Evolutionary conservation across 1,140 invertebrate genomes (phyloP).

Genomic region (Diabrotica undecimpunctata): DNA sequence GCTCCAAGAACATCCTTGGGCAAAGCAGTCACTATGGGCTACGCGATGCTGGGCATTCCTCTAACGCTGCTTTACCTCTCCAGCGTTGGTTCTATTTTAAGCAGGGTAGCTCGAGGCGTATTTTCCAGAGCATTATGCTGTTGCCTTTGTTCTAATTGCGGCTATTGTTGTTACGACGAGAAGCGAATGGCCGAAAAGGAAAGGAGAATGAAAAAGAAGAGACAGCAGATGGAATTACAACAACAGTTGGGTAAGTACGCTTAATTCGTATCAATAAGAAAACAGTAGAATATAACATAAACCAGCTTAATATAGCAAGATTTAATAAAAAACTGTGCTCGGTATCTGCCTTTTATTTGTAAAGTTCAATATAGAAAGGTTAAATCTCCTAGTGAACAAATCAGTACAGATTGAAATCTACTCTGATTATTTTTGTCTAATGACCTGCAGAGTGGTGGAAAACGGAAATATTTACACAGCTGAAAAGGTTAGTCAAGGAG

Average conservation of each 20-base stretch:
- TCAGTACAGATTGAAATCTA: no score
- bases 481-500: no score
- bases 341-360: no score
- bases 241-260: conserved; percentile 54
- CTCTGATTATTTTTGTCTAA: no score
- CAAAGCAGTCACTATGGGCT: conserved; percentile 81
- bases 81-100: conserved; percentile 77
- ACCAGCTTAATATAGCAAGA: no score
- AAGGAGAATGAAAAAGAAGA: conserved; percentile 68
- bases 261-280: background rate
- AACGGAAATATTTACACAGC: no score
- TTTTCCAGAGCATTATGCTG: conserved; percentile 80
- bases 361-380: no score
- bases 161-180: conserved; percentile 82
- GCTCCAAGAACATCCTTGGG: conserved; percentile 76
- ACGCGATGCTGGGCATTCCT: conserved; percentile 87
- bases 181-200: conserved; percentile 75
- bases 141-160: conserved; percentile 79
- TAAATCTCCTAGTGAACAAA: no score
- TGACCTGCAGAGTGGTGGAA: no score
- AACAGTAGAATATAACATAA: no score
- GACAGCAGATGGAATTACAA: conserved; percentile 71
- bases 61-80: conserved; percentile 85
- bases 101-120: conserved; percentile 79
- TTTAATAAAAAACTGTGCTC: no score